These are phyloP conservation scores for Eubasilissa regina DNA, from an alignment of 1,140 invertebrate species.

Conservation along the genomic window DNA sequence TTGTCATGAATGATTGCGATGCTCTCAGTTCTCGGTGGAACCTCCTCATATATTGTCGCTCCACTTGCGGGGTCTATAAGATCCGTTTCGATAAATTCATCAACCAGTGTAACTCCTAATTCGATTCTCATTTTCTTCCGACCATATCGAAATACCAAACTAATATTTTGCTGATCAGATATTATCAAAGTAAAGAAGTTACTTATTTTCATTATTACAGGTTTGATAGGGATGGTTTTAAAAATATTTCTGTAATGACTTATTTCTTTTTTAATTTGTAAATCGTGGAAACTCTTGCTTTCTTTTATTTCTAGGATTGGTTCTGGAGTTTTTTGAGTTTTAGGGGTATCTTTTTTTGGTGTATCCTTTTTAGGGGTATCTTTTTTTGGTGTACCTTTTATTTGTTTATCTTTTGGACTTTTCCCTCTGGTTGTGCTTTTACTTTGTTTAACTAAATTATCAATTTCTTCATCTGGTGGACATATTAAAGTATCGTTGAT, in stretches of 20 bases:
- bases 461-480: constrained; percentile 42
- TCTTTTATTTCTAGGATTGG: constrained; percentile 2
- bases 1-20: constrained; percentile 14
- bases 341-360: not conserved
- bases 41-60: constrained; percentile 5
- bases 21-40: not conserved
- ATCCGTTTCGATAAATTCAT: constrained; percentile 33
- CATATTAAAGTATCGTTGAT: constrained; percentile 27
- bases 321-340: constrained; percentile 8
- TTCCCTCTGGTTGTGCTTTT: not conserved
- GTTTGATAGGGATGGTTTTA: constrained; percentile 22
- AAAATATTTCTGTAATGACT: constrained; percentile 20
- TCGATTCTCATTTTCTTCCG: constrained; percentile 24
- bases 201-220: constrained; percentile 38
- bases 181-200: constrained; percentile 29
- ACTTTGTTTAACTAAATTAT: constrained; percentile 17
- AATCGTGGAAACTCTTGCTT: not conserved
- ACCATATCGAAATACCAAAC: constrained; percentile 38
- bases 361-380: not conserved
- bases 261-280: constrained; percentile 11
- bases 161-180: constrained; percentile 22
- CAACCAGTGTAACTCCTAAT: constrained; percentile 19
- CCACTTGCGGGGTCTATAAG: not conserved
- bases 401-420: not conserved
- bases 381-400: not conserved